A percentile compares a stretch with the other conserved stretches of the same genome.
Evolutionary conservation across 1,140 invertebrate species (phyloP).

Genomic region (Calliopsis andreniformis): DNA sequence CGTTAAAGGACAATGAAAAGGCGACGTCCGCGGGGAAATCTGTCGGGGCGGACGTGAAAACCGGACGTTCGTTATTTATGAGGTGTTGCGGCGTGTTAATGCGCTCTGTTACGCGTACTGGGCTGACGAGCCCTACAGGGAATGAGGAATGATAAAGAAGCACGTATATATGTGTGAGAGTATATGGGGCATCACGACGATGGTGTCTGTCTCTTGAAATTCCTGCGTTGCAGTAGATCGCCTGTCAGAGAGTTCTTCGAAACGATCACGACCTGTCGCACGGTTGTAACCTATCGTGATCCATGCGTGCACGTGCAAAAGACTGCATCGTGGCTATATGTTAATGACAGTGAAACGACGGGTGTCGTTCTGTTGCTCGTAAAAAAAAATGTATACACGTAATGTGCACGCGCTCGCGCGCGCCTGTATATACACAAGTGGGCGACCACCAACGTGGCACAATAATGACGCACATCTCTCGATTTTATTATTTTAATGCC

Average conservation of each 20-base stretch:
- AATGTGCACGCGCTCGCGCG: slow-evolving; percentile 1
- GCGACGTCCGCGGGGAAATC: not conserved
- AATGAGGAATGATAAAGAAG: too few relatives aligned
- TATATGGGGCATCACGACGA: too few relatives aligned
- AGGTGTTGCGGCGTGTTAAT: not conserved
- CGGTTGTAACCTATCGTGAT: not conserved
- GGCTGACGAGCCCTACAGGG: too few relatives aligned
- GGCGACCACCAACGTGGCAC: slow-evolving; percentile 73
- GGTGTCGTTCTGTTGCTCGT: slow-evolving; percentile 47
- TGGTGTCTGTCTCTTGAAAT: too few relatives aligned
- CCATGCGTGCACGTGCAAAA: slow-evolving; percentile 35
- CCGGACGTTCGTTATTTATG: not conserved
- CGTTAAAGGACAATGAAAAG: not conserved
- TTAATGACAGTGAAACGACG: slow-evolving; percentile 71
- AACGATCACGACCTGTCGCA: not conserved
- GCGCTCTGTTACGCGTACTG: too few relatives aligned
- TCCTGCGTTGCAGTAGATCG: too few relatives aligned
- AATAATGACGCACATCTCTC: slow-evolving; percentile 77
- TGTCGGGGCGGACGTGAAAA: not conserved
- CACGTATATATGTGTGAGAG: too few relatives aligned
- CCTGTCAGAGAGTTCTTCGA: not conserved
- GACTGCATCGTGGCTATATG: slow-evolving; percentile 52
- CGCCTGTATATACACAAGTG: not conserved
- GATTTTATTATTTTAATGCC: slow-evolving; percentile 78
- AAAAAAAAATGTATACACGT: slow-evolving; percentile 42